A percentile compares a stretch with the other conserved stretches of the same genome.
Conservation (phyloP, 2,113 vertebrate genomes). For the Nothocercus julius region DNA sequence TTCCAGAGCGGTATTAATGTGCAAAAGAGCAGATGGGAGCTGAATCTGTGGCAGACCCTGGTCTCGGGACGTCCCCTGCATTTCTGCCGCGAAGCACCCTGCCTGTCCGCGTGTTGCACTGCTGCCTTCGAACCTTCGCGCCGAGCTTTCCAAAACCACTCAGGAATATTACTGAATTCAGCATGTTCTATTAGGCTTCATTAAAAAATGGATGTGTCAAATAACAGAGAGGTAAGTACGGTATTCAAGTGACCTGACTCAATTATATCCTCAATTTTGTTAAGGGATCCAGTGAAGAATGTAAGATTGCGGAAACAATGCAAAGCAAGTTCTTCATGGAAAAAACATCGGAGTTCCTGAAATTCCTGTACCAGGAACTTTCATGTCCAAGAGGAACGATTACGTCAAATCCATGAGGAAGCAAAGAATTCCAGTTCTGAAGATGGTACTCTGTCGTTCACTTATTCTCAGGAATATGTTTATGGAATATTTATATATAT, state of each 20-base stretch:
- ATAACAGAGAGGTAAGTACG: no score
- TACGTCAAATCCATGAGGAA: background rate
- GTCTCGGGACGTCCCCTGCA: background rate
- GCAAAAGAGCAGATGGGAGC: rapidly evolving
- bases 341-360: background rate
- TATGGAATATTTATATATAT: background rate
- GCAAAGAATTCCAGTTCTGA: background rate
- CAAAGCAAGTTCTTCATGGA: background rate
- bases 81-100: no score
- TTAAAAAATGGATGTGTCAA: background rate
- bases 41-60: background rate
- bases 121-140: background rate
- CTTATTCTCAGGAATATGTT: slow-evolving; percentile 30
- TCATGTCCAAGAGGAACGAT: background rate
- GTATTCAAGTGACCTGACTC: background rate
- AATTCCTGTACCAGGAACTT: background rate
- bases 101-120: no score
- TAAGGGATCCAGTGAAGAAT: slow-evolving; percentile 13
- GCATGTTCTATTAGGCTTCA: rapidly evolving
- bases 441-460: slow-evolving; percentile 6
- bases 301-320: background rate
- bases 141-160: background rate
- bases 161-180: rapidly evolving
- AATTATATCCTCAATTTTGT: background rate
- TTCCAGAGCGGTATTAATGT: no score